Percentiles rank a stretch among this genome's conserved stretches.
These are phyloP conservation scores for Trichechus manatus DNA, from an alignment of 2,113 vertebrate genomes.

Conservation along the genomic window DNA sequence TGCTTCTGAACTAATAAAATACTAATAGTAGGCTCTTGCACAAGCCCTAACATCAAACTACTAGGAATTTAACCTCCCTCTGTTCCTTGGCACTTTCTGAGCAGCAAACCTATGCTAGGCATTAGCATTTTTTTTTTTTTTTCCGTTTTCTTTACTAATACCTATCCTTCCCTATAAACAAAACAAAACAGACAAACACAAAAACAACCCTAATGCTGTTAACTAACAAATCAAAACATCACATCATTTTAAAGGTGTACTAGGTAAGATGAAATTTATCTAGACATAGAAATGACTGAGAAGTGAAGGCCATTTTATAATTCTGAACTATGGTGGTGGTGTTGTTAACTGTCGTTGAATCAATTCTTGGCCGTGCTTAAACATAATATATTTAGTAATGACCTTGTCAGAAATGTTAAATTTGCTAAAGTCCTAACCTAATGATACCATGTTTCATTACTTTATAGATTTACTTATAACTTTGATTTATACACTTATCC, in stretches of 20 bases:
- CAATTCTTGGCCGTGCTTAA: neutral
- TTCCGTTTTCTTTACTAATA: neutral
- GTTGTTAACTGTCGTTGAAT: neutral
- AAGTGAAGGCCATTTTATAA: neutral
- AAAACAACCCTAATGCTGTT: neutral
- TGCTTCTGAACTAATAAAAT: slow-evolving; percentile 39
- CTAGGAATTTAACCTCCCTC: slow-evolving; percentile 9
- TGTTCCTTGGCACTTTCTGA: neutral
- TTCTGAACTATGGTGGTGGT: neutral
- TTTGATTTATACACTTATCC: neutral
- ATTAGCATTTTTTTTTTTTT: neutral
- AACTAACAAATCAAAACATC: slow-evolving; percentile 14
- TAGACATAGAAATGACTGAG: neutral
- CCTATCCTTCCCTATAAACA: neutral
- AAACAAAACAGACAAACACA: neutral
- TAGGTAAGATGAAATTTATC: neutral
- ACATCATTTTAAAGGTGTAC: neutral
- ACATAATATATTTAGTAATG: neutral
- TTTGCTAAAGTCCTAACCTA: neutral
- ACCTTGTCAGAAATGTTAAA: neutral
- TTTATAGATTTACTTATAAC: neutral
- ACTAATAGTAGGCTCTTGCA: neutral
- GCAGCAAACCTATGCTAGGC: neutral
- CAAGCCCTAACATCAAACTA: neutral
- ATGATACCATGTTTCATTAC: neutral